phyloP scores from a whole-genome alignment of 2,888 invertebrate species.

The Sericinus montela region DNA sequence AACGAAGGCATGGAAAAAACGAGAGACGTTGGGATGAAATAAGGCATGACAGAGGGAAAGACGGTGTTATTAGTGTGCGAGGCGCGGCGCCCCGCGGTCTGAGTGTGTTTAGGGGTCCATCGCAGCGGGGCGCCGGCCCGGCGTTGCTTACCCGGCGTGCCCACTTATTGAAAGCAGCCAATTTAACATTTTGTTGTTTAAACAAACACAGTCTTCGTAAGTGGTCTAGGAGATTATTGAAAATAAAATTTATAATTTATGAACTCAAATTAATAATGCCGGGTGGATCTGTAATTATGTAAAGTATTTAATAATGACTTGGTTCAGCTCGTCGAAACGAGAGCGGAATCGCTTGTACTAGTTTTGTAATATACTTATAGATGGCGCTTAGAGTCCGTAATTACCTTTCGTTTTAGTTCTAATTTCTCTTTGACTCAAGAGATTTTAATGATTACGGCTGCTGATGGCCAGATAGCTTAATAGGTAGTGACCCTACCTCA shows the following conservation, averaged over 20 bases:
- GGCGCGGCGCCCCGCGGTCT: conserved; percentile 67
- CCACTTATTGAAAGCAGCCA: conserved; percentile 69
- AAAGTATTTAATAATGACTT: no score
- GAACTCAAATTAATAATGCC: conserved; percentile 27
- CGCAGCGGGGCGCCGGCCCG: conserved; percentile 61
- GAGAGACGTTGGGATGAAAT: conserved; percentile 66
- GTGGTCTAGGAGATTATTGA: conserved; percentile 52
- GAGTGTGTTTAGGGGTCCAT: conserved; percentile 67
- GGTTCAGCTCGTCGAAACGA: no score
- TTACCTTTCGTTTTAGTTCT: no score
- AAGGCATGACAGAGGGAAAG: conserved; percentile 73
- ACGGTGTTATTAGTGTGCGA: conserved; percentile 69
- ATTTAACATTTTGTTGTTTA: conserved; percentile 70
- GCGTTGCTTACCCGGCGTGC: conserved; percentile 34
- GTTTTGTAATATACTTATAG: conserved; percentile 23
- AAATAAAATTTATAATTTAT: conserved; percentile 39
- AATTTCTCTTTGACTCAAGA: no score
- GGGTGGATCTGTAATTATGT: neutral
- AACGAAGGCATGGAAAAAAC: conserved; percentile 64
- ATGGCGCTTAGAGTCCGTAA: conserved; percentile 25
- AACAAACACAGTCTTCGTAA: conserved; percentile 53
- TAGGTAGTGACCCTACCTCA: no score
- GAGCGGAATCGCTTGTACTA: neutral
- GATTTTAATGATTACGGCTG: no score
- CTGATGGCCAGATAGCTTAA: no score